These are phyloP conservation scores for Rhinoraja longicauda DNA, from an alignment of 2,797 vertebrate genomes.

Conservation along the genomic window DNA sequence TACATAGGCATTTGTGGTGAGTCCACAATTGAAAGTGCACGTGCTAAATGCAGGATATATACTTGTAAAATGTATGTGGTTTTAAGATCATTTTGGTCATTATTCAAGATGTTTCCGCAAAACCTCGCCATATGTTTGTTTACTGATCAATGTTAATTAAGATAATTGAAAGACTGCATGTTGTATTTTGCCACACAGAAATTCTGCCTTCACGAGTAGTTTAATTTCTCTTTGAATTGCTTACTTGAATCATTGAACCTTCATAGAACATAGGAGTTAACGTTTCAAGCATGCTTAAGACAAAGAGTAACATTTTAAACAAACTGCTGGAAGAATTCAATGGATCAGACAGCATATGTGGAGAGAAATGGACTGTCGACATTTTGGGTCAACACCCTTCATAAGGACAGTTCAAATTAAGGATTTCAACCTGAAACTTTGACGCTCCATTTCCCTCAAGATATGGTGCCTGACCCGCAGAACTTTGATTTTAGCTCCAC, in stretches of 20 bases:
- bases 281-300: background rate
- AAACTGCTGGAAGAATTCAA: no score
- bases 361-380: no score
- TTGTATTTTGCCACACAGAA: background rate
- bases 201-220: background rate
- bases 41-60: background rate
- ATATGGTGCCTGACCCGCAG: no score
- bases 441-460: no score
- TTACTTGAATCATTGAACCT: background rate
- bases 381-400: no score
- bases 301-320: background rate
- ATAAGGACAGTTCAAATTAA: no score
- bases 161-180: background rate
- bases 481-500: no score
- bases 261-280: background rate
- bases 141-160: conserved; percentile 1
- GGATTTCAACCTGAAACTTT: no score
- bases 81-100: background rate
- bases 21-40: background rate
- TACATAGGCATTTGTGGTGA: background rate
- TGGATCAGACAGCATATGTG: no score
- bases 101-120: background rate
- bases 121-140: background rate
- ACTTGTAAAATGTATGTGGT: background rate
- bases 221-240: background rate